Evolutionary conservation across 2,797 vertebrate species (phyloP).

Genomic region (Microtus obscurus): DNA sequence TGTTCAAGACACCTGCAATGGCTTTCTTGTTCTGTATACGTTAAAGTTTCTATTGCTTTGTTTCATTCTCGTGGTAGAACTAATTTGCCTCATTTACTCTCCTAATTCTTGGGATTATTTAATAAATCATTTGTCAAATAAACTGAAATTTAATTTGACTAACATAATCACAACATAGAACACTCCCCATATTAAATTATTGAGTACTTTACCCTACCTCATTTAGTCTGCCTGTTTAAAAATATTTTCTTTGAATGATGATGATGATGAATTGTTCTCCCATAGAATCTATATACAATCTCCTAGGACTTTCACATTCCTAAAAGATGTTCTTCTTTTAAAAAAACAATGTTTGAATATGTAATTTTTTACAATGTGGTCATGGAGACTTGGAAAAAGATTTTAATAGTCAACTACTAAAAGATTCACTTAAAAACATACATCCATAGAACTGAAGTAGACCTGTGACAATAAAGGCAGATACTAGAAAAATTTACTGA

Average conservation of each 20-base stretch:
- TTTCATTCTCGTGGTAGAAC: neutral
- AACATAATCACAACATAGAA: neutral
- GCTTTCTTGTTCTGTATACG: neutral
- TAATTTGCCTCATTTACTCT: constrained; percentile 22
- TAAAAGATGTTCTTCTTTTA: neutral
- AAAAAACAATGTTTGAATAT: neutral
- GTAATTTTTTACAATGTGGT: neutral
- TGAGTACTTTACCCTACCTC: neutral
- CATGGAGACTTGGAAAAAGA: neutral
- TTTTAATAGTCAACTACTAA: neutral
- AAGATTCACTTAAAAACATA: neutral
- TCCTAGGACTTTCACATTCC: neutral
- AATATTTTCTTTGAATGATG: neutral
- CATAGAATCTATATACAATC: neutral
- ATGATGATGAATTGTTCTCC: neutral
- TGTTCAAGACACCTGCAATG: neutral
- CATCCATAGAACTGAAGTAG: neutral
- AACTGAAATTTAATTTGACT: constrained; percentile 13
- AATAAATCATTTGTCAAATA: neutral
- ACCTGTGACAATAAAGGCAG: neutral
- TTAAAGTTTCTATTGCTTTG: neutral
- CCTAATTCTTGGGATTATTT: neutral
- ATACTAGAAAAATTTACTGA: neutral
- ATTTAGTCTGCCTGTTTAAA: neutral
- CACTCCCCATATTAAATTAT: neutral